phyloP scores from a whole-genome alignment of 2,113 vertebrate species.

The Bos javanicus region DNA sequence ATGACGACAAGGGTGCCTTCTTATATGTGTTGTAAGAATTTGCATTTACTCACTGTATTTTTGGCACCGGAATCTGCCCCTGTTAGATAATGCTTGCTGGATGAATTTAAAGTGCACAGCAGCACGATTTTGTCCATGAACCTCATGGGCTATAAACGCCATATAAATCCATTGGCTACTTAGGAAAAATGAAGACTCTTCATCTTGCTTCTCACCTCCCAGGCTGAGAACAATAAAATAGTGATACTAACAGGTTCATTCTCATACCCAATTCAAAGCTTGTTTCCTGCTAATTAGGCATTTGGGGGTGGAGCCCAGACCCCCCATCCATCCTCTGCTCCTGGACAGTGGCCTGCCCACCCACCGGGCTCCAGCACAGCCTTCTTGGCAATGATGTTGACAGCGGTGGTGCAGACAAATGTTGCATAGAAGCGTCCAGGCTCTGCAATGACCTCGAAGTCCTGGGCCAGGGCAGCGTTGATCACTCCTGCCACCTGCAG shows the following conservation, averaged over 20 bases:
- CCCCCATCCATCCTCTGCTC: neutral
- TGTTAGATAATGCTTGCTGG: neutral
- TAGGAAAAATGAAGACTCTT: neutral
- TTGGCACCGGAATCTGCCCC: neutral
- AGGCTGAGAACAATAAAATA: neutral
- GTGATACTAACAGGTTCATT: neutral
- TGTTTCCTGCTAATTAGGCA: neutral
- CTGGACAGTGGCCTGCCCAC: neutral
- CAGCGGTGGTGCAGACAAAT: neutral
- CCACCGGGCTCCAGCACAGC: neutral
- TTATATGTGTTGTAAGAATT: neutral
- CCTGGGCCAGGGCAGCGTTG: neutral
- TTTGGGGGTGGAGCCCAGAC: neutral
- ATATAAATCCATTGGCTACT: neutral
- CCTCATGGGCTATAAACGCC: neutral
- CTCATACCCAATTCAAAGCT: neutral
- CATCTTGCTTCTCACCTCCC: neutral
- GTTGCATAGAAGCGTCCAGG: constrained; percentile 4
- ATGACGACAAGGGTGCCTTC: neutral
- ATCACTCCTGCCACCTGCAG: neutral
- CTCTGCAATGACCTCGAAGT: constrained; percentile 31
- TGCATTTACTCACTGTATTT: neutral
- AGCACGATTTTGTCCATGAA: neutral
- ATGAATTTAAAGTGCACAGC: no score
- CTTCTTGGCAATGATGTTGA: constrained; percentile 56